Percentiles rank a stretch among this genome's conserved stretches.
Conservation (phyloP, 2,797 vertebrate species). For the Rhinophrynus dorsalis region DNA sequence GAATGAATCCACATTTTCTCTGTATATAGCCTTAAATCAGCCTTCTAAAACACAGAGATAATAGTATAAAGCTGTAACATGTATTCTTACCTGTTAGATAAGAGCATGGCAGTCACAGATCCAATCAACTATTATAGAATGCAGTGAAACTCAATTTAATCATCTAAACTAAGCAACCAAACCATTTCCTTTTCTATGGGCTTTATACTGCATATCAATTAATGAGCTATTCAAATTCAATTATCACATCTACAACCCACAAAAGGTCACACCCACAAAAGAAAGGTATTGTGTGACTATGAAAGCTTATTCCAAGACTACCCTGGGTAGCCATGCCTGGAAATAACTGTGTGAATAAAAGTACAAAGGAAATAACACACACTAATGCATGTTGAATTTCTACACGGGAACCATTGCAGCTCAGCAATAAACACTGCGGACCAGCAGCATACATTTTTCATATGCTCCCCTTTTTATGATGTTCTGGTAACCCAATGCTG, state of each 20-base stretch:
- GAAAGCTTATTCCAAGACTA: background rate
- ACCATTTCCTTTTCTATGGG: slow-evolving; percentile 23
- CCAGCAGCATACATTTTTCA: too few relatives aligned
- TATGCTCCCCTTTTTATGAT: too few relatives aligned
- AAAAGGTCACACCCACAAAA: slow-evolving; percentile 33
- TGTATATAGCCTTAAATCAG: too few relatives aligned
- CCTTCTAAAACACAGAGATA: too few relatives aligned
- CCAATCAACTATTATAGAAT: background rate
- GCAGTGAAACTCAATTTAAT: background rate
- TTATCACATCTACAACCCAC: slow-evolving; percentile 43
- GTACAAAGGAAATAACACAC: background rate
- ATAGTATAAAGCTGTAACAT: too few relatives aligned
- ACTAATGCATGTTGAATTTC: too few relatives aligned
- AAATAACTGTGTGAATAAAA: background rate
- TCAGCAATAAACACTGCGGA: too few relatives aligned
- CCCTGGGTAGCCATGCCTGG: too few relatives aligned
- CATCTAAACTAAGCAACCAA: background rate
- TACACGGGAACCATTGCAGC: too few relatives aligned
- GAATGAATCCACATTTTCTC: too few relatives aligned
- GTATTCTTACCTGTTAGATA: background rate
- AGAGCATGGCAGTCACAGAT: background rate
- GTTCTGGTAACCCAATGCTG: too few relatives aligned
- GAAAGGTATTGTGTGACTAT: background rate
- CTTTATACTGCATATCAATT: slow-evolving; percentile 49
- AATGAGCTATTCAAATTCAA: slow-evolving; percentile 52